These are phyloP conservation scores for Eustalomyia histrio DNA, from an alignment of 2,888 invertebrate genomes.

Conservation along the genomic window DNA sequence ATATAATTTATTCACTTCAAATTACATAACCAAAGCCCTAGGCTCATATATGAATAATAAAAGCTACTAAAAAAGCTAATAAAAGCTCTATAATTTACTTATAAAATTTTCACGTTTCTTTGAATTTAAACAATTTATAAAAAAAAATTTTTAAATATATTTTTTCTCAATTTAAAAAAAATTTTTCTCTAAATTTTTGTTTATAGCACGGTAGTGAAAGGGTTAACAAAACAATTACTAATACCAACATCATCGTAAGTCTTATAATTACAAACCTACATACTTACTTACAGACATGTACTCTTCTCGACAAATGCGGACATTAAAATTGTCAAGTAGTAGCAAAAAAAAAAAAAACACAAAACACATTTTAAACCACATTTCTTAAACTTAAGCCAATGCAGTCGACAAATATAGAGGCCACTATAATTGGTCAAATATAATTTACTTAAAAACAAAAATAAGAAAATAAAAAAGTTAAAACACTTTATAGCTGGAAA, in stretches of 20 bases:
- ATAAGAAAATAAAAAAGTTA: constrained; percentile 19
- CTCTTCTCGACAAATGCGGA: constrained; percentile 53
- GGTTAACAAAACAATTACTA: constrained; percentile 14
- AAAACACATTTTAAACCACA: constrained; percentile 20
- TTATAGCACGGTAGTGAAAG: no score
- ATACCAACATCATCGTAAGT: not conserved
- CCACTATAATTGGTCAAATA: constrained; percentile 52
- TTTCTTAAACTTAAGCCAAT: constrained; percentile 27
- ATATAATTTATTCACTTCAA: no score
- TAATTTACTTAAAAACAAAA: constrained; percentile 30
- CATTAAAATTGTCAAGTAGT: constrained; percentile 40
- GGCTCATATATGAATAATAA: no score
- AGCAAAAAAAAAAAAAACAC: not conserved
- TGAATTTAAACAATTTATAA: no score
- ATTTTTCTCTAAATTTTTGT: no score
- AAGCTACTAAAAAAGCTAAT: no score
- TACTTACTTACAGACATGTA: not conserved
- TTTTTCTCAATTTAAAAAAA: no score
- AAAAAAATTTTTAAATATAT: no score
- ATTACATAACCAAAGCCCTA: no score
- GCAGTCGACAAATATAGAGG: constrained; percentile 46
- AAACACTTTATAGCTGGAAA: constrained; percentile 34
- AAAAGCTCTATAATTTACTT: no score
- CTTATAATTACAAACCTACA: not conserved
- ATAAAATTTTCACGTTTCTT: no score